phyloP scores from a whole-genome alignment of 2,113 vertebrate genomes.

The Catharus fuscescens region DNA sequence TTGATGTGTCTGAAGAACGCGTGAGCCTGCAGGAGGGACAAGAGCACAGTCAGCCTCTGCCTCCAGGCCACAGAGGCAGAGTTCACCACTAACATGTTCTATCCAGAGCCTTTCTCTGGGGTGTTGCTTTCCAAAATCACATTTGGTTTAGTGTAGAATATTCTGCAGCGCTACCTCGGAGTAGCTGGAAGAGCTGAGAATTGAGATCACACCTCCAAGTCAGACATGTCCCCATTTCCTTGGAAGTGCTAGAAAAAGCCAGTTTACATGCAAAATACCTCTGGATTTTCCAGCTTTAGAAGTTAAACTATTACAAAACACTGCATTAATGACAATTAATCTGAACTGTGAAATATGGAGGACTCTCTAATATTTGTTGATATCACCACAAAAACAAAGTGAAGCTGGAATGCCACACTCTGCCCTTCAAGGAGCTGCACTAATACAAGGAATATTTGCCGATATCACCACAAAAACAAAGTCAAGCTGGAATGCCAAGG shows the following conservation, averaged over 20 bases:
- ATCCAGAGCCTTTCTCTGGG: not conserved
- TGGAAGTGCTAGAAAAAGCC: not conserved
- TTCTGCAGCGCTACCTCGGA: not conserved
- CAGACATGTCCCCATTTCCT: not conserved
- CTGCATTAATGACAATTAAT: not conserved
- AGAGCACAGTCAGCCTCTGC: not conserved
- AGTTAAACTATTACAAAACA: not conserved
- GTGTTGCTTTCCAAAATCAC: not conserved
- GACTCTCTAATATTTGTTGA: not conserved
- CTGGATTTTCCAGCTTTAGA: not conserved
- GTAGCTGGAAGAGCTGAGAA: not conserved
- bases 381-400: not conserved
- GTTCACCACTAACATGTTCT: not conserved
- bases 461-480: not conserved
- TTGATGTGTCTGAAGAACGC: constrained; percentile 95
- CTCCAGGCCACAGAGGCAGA: not conserved
- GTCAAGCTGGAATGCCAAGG: not conserved
- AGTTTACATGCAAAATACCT: not conserved
- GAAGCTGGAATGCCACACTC: not conserved
- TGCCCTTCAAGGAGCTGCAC: not conserved
- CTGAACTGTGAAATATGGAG: not conserved
- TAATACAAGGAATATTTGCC: no score
- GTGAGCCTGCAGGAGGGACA: constrained; percentile 80
- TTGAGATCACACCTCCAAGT: not conserved
- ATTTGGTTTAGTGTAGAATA: not conserved